Evolutionary conservation across 2,113 vertebrate genomes (phyloP), one percentile per base, ranked within the genome.

Genomic region (Lophochroa leadbeateri): DNA sequence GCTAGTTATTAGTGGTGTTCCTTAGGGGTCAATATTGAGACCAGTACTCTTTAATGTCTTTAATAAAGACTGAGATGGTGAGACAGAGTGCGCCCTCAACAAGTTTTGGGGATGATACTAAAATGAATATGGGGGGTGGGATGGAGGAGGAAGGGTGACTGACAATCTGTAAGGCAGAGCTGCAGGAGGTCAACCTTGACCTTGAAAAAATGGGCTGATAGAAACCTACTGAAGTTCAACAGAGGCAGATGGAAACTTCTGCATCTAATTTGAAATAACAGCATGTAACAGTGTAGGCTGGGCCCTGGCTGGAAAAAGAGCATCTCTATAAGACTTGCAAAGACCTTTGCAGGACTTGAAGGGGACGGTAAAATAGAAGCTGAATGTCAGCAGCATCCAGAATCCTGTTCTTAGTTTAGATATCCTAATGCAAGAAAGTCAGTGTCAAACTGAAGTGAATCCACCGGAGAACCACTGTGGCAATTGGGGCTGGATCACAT

Each of bases 401-500:
- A 76, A 29, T 55, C 12, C 6, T 67, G 7, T 9, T 75, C 10
- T 46, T 21, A 46, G 7, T 67, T 65, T 61, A n/a, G 46, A 18
- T 11, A 24, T n/a, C 33, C 3, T 17, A 20, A 16, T 8, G 39
- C 8, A 58, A 35, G 37, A 87, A 90, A 58, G 19, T 19, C 10
- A 24, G 5, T 55, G 72, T 65, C 11, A 74, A 27, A 49, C 7
- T 4, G 1, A 39, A 72, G 2, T 16, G 17, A 55, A 13, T 64
- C 33, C 43, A 64, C 9, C 1, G 1, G 60, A 78, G 8, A 6
- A 69, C 35, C 7, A 50, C 55, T n/a, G 12, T 52, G 41, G 37
- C 4, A 35, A 10, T 0, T 39, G 29, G 5, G 9, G 25, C 7
- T 60, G 49, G 60, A 72, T 23, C 9, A 53, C 2, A 3, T n/a